Evolutionary conservation across 1,140 invertebrate species (phyloP), one percentile per base, ranked within the genome.

Genomic region (Apis cerana): DNA sequence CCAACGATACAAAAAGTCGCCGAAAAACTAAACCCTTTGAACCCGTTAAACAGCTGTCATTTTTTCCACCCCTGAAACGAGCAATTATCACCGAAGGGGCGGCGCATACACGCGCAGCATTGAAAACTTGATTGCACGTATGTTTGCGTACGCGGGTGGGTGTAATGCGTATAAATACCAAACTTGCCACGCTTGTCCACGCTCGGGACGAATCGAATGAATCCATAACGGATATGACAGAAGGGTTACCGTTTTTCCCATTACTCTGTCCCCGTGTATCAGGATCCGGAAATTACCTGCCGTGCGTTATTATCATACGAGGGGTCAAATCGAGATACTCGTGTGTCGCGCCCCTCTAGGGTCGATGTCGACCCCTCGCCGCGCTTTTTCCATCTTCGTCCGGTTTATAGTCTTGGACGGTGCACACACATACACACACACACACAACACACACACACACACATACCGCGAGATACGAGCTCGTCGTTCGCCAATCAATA

Each of bases 191-290:
- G 27, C 17, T 33, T 43, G 50, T 65, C 43, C 58, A 52, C 43
- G 33, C 64, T 50, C 84, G 56, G 72, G 69, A 23, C 50, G 80
- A 82, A 85, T 83, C 80, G 79, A 88, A 88, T 72, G 87, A 88
- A 88, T 88, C 87, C 80, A 85, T 85, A 85, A 80, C 86, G 87
- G 87, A 88, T 88, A 88, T 88, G 87, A 88, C 86, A 79, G 84
- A 85, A 88, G 87, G 87, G 86, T 88, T 88, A 88, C 83, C 83
- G 86, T 88, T 88, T 88, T 88, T 83, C 86, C 87, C 86, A 88
- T 88, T 88, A 88, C 86, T 87, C 85, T 64, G 50, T 72, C 59
- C 75, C 56, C 61, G 72, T 88, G 85, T 88, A 88, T 88, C 87
- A 76, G 83, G 77, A 88, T 88, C 87, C 87, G 87, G 87, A 88